Evolutionary conservation across 2,113 vertebrate genomes (phyloP).

Genomic region (Phylloscopus trochiloides): DNA sequence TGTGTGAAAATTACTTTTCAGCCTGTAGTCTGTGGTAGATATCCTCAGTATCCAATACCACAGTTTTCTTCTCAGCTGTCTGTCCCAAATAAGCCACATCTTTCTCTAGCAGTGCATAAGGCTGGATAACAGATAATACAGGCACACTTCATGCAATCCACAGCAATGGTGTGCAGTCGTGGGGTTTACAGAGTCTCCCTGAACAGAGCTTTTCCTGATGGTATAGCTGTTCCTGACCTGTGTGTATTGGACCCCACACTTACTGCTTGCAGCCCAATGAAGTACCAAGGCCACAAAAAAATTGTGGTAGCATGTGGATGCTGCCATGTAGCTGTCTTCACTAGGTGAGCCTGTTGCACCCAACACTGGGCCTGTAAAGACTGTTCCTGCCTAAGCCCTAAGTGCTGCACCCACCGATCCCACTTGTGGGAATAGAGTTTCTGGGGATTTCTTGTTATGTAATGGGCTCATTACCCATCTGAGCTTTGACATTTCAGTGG

Average conservation of each 20-base stretch:
- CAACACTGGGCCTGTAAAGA: not conserved
- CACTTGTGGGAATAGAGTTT: not conserved
- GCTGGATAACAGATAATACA: not conserved
- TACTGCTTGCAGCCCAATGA: not conserved
- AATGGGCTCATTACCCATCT: not conserved
- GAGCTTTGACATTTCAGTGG: constrained; percentile 60
- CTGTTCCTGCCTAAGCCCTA: not conserved
- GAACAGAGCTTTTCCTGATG: not conserved
- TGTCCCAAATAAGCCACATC: not conserved
- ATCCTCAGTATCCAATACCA: not conserved
- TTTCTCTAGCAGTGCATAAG: not conserved
- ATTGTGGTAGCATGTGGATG: not conserved
- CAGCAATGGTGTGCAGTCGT: not conserved
- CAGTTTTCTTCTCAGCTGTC: not conserved
- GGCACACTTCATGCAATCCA: not conserved
- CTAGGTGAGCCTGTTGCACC: not conserved
- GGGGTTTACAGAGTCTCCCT: not conserved
- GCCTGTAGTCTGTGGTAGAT: not conserved
- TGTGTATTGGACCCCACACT: not conserved
- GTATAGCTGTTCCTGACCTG: not conserved
- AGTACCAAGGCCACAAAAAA: not conserved
- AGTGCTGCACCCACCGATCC: not conserved
- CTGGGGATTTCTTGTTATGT: not conserved
- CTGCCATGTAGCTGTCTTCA: not conserved
- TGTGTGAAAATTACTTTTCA: not conserved